Evolutionary conservation across 2,113 vertebrate genomes (phyloP).

Genomic region (Crotalus viridis): DNA sequence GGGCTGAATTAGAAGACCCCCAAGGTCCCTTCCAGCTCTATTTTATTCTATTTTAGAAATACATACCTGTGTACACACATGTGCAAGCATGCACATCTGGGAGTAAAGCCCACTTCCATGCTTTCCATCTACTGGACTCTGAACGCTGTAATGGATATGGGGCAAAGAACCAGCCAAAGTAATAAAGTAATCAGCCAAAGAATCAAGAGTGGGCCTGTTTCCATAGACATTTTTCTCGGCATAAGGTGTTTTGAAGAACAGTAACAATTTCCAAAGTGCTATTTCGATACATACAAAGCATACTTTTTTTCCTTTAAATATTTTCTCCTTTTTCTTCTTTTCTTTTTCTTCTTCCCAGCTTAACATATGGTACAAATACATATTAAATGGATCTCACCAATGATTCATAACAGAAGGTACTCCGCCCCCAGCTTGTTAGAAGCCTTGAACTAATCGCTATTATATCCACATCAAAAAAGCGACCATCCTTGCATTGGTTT

Average conservation of each 20-base stretch:
- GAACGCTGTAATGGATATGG: background rate
- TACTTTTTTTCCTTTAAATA: background rate
- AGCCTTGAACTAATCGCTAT: slow-evolving; percentile 32
- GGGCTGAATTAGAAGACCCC: no score
- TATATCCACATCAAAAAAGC: slow-evolving; percentile 9
- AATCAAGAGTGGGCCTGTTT: background rate
- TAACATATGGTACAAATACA: slow-evolving; percentile 35
- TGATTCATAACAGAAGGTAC: slow-evolving; percentile 46
- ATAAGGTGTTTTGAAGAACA: background rate
- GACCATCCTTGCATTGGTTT: slow-evolving; percentile 32
- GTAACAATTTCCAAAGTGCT: background rate
- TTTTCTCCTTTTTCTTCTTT: background rate
- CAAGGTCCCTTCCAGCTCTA: no score
- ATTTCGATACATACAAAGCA: background rate
- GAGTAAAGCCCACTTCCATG: background rate
- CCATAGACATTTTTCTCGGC: background rate
- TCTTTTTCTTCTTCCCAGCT: background rate
- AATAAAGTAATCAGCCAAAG: background rate
- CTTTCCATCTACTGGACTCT: background rate
- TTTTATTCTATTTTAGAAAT: background rate
- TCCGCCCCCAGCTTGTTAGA: slow-evolving; percentile 9
- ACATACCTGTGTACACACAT: background rate
- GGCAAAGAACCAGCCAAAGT: background rate
- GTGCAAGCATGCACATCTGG: background rate
- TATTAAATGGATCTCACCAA: slow-evolving; percentile 41